Evolutionary conservation across 2,113 vertebrate genomes (phyloP).

Genomic region (Dasyprocta punctata): DNA sequence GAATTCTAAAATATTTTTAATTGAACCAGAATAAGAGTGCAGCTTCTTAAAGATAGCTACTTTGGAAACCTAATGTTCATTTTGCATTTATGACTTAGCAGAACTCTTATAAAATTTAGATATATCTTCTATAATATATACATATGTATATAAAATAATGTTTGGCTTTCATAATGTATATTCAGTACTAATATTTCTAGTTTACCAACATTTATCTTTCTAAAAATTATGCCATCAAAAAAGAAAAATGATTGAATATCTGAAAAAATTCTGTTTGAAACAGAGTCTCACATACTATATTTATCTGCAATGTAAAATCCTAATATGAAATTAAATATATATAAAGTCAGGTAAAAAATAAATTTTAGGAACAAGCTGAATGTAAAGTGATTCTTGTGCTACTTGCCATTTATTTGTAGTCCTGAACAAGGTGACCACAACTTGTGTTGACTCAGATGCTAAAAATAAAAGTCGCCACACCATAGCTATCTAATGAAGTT

Average conservation of each 20-base stretch:
- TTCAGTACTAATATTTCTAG: background rate
- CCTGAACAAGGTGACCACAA: constrained; percentile 53
- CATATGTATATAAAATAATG: background rate
- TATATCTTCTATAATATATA: background rate
- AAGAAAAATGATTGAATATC: background rate
- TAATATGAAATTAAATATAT: constrained; percentile 44
- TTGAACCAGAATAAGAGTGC: constrained; percentile 1
- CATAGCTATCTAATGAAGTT: constrained; percentile 48
- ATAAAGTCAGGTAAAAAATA: background rate
- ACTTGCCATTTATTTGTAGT: constrained; percentile 10
- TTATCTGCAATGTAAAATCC: too few relatives aligned
- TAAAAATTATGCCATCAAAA: background rate
- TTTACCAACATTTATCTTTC: constrained; percentile 19
- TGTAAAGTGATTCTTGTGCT: constrained; percentile 18
- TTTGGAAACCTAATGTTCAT: constrained; percentile 19
- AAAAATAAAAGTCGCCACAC: constrained; percentile 58
- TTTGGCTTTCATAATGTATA: background rate
- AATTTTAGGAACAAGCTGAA: constrained; percentile 20
- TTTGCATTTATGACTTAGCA: constrained; percentile 44
- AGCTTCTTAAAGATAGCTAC: background rate
- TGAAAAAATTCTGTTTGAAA: constrained; percentile 39
- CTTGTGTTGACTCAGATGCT: constrained; percentile 67
- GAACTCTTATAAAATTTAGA: constrained; percentile 2
- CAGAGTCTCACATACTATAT: background rate
- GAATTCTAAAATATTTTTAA: constrained; percentile 7